Conservation (phyloP, 2,888 invertebrate species). For the Agrotis puta region DNA sequence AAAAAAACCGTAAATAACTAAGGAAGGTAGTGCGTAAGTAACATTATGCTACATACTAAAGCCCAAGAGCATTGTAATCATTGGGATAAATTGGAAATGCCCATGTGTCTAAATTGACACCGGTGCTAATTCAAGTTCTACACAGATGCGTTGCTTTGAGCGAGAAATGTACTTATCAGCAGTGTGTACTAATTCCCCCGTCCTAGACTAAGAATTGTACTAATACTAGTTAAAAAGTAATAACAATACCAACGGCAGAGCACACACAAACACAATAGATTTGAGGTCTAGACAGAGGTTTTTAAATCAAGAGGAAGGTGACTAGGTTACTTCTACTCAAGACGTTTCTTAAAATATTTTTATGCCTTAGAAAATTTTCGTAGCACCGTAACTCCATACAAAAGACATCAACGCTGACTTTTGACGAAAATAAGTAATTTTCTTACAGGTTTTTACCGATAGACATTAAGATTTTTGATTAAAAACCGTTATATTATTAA, state of each 20-base stretch:
- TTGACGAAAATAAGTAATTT: not conserved
- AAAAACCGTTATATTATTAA: constrained; percentile 7
- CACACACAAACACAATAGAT: too few relatives aligned
- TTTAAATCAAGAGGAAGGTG: too few relatives aligned
- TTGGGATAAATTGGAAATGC: not conserved
- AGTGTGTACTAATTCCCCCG: too few relatives aligned
- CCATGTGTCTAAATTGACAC: not conserved
- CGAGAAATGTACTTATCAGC: not conserved
- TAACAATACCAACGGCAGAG: not conserved
- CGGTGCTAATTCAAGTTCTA: not conserved
- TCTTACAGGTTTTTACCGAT: not conserved
- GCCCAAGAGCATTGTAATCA: not conserved
- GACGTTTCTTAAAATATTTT: too few relatives aligned
- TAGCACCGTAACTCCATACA: constrained; percentile 25
- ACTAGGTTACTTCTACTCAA: not conserved
- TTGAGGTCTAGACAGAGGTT: too few relatives aligned
- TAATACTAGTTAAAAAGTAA: not conserved
- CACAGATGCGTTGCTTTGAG: not conserved
- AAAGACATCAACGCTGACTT: constrained; percentile 58
- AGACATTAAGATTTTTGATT: not conserved
- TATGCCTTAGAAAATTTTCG: not conserved
- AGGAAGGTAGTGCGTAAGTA: too few relatives aligned
- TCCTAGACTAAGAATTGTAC: not conserved
- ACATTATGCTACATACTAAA: not conserved
- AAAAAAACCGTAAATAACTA: too few relatives aligned